Base-by-base conservation (phyloP, 2,888 invertebrate genomes). In the Hydroisotoma schaefferi region DNA sequence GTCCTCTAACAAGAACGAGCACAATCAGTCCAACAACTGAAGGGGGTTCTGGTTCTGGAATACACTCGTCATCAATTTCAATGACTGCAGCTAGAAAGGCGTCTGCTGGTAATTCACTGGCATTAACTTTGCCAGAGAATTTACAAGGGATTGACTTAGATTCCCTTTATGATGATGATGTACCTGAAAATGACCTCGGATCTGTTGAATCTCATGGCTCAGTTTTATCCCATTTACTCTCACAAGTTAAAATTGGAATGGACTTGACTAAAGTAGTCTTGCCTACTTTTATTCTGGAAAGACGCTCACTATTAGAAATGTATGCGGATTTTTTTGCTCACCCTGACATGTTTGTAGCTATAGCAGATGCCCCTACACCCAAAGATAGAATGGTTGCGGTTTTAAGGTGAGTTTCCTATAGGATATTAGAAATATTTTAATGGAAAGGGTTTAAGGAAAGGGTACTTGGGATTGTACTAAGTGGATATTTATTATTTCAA, bases 311-410 rank as follows among this genome's bases (percentile, higher is more conserved):
- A 38, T 82, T 99, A 48, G 99, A 99, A 81, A 99, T 99, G 99
- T 99, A 97, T 78, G 98, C 99, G 51, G 99, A 99, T 80, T 99
- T 98, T 77, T 97, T 99, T 80, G 95, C 99, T 12, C 99, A 99
- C 82, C 97, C 99, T 0, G 97, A 71, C 59, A 65, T 68, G 65
- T 68, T 66, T 75, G 76, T 56, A 78, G 94, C 94, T 77, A 93
- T 97, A 80, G 88, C 90, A 55, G 94, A 95, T 76, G 83, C 87
- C 77, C 84, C 86, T 47, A 87, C 87, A 38, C 88, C 95, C 0
- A 82, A 83, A 67, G 94, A 95, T 61, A 83, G 97, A 59, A 94
- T 98, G 86, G 85, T 97, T 25, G 94, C 94, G 78, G 89, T 94
- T 29, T 87, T 95, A 1, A 69, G 67, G 71, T 70, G 51, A 40